Percentiles rank a stretch among this genome's conserved stretches.
Conservation (phyloP, 1,140 invertebrate species). For the Drosophila watanabei region DNA sequence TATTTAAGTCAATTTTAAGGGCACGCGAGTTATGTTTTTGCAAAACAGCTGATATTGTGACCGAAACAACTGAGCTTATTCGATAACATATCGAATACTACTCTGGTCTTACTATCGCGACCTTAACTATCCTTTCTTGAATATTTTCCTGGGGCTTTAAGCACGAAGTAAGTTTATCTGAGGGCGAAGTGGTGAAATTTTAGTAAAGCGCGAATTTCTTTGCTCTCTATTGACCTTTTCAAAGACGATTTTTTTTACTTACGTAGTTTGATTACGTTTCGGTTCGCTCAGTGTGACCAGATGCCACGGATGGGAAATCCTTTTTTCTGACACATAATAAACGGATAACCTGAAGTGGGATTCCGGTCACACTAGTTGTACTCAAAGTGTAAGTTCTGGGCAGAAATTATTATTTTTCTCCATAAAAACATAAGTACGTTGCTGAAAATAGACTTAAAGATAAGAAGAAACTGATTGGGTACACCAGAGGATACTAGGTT, state of each 20-base stretch:
- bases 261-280: neutral
- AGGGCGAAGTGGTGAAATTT: neutral
- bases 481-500: no score
- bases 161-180: neutral
- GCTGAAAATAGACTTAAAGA: neutral
- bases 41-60: constrained; percentile 19
- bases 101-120: neutral
- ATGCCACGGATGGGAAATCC: neutral
- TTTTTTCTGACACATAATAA: neutral
- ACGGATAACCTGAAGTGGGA: neutral
- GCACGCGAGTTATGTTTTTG: constrained; percentile 22
- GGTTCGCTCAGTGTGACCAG: neutral
- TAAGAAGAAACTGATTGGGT: neutral
- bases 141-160: neutral
- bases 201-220: neutral
- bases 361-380: constrained; percentile 29
- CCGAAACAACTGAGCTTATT: neutral
- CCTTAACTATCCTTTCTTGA: neutral
- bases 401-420: constrained; percentile 20
- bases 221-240: neutral
- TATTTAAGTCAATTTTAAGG: neutral
- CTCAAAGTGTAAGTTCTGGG: constrained; percentile 50
- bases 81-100: neutral
- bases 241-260: neutral
- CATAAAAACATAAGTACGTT: constrained; percentile 36